Percentiles rank a stretch among this genome's conserved stretches.
Evolutionary conservation across 2,888 invertebrate species (phyloP).

Genomic region (Scaptomyza parva): DNA sequence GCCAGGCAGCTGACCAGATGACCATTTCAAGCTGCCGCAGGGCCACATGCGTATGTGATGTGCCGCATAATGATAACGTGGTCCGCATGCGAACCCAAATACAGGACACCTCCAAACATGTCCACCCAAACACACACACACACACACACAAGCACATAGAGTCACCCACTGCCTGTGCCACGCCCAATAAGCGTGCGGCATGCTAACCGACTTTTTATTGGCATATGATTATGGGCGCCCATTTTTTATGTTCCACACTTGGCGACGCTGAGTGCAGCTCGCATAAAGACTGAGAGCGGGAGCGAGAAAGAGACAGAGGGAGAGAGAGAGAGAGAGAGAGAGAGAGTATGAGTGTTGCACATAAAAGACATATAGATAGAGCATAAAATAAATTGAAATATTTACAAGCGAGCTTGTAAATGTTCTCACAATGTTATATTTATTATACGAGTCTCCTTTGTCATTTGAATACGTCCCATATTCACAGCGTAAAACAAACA

Average conservation of each 20-base stretch:
- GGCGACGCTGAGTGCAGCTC: constrained; percentile 54
- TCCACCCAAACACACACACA: constrained; percentile 6
- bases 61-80: constrained; percentile 79
- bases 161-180: constrained; percentile 19
- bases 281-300: constrained; percentile 10
- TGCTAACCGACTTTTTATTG: constrained; percentile 79
- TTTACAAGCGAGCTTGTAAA: constrained; percentile 75
- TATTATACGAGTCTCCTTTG: constrained; percentile 45
- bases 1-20: constrained; percentile 47
- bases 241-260: constrained; percentile 71
- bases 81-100: constrained; percentile 39
- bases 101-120: constrained; percentile 15
- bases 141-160: constrained; percentile 6
- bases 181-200: constrained; percentile 54
- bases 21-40: constrained; percentile 41
- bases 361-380: constrained; percentile 68
- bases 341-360: constrained; percentile 55
- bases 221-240: constrained; percentile 77
- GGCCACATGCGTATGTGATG: constrained; percentile 72
- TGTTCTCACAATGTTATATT: constrained; percentile 70
- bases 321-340: no score
- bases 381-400: constrained; percentile 79
- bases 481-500: constrained; percentile 18
- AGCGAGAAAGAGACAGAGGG: no score
- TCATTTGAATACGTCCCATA: constrained; percentile 62